Evolutionary conservation across 2,888 invertebrate genomes (phyloP), one percentile per base, ranked within the genome.

Genomic region (Metacarcinus magister): DNA sequence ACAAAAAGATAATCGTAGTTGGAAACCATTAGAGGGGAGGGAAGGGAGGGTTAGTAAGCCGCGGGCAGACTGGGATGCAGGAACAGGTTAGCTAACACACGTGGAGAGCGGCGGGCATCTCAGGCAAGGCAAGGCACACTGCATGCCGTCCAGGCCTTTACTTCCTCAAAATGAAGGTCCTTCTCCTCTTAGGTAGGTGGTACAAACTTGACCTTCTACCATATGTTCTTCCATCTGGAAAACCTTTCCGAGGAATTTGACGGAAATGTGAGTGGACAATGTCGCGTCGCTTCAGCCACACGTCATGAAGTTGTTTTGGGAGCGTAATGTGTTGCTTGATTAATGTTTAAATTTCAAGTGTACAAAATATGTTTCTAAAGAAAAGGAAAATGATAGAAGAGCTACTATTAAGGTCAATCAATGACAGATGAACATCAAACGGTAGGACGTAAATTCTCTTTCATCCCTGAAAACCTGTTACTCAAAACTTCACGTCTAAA

Each of bases 11-110:
- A 28, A 82, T 7, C 82, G 16, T 82, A 32, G 28, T 32, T 82
- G 82, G 82, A 8, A 82, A 32, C 82, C 32, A 28, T 28, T 28
- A 4, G 82, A 82, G 82, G 82, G 82, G 28, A 82, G 82, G 82
- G 82, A 82, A 13, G 32, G 82, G 28, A 28, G 82, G 32, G 82
- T 32, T 10, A 8, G 32, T 32, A 13, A 32, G 82, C 82, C 82
- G 82, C 82, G 82, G 82, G 82, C 82, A 82, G n/a, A 5, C n/a
- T 75, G 75, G 75, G 75, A 23, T 23, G 75, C 75, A 75, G 82
- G 28, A 13, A 32, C 82, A 82, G 82, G 82, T 82, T 82, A 82
- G 82, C 82, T 32, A 28, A 32, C 82, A 82, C 32, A 32, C 32
- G 82, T 28, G 32, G 82, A n/a, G 82, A 28, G 82, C 82, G 32